A percentile compares a stretch with the other conserved stretches of the same genome.
Conservation (phyloP, 35 echinoderm and acorn worm species). For the Apostichopus japonicus region DNA sequence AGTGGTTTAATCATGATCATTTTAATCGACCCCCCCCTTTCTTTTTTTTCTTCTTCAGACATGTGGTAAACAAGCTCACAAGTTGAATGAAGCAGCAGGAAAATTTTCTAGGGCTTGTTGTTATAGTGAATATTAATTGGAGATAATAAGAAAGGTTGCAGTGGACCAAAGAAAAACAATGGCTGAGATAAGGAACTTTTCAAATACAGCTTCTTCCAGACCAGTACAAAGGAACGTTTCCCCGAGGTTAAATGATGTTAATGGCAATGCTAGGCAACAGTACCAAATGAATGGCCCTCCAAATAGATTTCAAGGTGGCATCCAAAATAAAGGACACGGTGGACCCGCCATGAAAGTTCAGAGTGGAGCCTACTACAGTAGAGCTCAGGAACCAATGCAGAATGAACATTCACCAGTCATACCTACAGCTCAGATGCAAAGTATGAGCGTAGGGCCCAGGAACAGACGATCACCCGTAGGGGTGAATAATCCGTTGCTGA, state of each 20-base stretch:
- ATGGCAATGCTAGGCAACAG: constrained; percentile 51
- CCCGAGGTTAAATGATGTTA: constrained; percentile 26
- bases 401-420: constrained; percentile 4
- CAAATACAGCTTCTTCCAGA: neutral
- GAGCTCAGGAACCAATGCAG: neutral
- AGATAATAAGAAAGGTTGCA: no score
- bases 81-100: no score
- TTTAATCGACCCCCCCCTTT: no score
- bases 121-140: no score
- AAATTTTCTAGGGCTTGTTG: no score
- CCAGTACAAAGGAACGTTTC: neutral
- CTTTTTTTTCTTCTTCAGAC: no score
- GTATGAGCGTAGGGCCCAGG: constrained; percentile 42
- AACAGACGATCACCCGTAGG: constrained; percentile 39
- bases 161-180: neutral
- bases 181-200: constrained; percentile 8
- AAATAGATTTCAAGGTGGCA: constrained; percentile 18
- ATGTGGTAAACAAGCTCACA: no score
- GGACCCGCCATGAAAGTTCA: neutral
- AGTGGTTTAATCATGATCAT: no score
- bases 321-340: neutral
- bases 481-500: constrained; percentile 79
- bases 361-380: neutral
- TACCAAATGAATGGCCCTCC: constrained; percentile 40
- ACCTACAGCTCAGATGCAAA: constrained; percentile 51